These are phyloP conservation scores for Drosophila pandora DNA, from an alignment of 1,140 invertebrate genomes.

Conservation along the genomic window DNA sequence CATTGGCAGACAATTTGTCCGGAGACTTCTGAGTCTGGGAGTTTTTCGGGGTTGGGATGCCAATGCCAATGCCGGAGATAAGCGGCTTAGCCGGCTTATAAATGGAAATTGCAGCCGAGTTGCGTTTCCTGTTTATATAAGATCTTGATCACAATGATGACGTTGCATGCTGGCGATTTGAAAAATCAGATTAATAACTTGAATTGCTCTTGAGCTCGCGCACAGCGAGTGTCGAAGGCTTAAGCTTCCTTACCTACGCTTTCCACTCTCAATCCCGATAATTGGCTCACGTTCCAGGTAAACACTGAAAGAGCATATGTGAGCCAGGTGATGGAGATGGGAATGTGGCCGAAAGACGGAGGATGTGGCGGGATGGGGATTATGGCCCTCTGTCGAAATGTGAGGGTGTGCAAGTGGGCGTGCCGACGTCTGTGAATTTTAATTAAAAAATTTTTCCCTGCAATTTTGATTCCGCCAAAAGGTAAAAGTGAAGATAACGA, in stretches of 20 bases:
- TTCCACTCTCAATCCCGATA: constrained; percentile 58
- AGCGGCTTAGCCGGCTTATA: constrained; percentile 74
- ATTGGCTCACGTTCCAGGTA: constrained; percentile 78
- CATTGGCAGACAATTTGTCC: constrained; percentile 70
- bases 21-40: constrained; percentile 22
- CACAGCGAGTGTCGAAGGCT: constrained; percentile 37
- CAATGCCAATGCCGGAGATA: constrained; percentile 42
- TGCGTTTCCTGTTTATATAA: constrained; percentile 73
- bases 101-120: constrained; percentile 75
- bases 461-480: constrained; percentile 60
- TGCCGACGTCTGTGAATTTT: constrained; percentile 62
- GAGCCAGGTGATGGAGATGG: constrained; percentile 3
- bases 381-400: not conserved
- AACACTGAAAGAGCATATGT: constrained; percentile 69
- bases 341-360: constrained; percentile 8
- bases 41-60: constrained; percentile 9
- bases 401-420: constrained; percentile 18
- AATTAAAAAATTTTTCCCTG: constrained; percentile 69
- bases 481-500: constrained; percentile 58
- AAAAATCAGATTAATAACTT: constrained; percentile 78
- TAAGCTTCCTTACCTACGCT: constrained; percentile 30
- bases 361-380: constrained; percentile 2
- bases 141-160: constrained; percentile 60
- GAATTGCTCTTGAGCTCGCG: constrained; percentile 52
- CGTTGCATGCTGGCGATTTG: constrained; percentile 68